phyloP scores from a whole-genome alignment of 2,888 invertebrate species.

The Argyresthia goedartella region DNA sequence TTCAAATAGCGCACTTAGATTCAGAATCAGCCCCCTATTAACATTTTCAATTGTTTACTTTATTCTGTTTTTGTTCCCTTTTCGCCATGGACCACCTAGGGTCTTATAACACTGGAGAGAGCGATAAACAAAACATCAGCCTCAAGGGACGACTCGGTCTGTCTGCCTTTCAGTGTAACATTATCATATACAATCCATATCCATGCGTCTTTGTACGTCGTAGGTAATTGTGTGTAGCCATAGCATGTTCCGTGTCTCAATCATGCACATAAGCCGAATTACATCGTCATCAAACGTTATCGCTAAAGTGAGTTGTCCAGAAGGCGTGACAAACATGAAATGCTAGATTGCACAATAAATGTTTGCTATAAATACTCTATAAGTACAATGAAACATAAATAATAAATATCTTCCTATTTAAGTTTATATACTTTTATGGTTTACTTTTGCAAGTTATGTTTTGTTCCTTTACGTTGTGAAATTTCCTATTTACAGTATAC shows the following conservation, averaged over 20 bases:
- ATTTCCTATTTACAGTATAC: conserved; percentile 62
- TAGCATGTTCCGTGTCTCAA: conserved; percentile 27
- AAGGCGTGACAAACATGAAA: too few species aligned
- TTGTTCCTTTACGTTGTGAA: conserved; percentile 23
- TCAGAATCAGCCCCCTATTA: not conserved
- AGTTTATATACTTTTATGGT: not conserved
- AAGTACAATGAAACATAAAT: too few species aligned
- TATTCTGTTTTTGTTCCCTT: conserved; percentile 49
- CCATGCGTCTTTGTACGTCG: conserved; percentile 41
- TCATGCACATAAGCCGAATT: not conserved
- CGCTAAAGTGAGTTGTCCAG: not conserved
- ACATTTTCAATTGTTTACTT: conserved; percentile 29
- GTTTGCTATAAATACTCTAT: too few species aligned
- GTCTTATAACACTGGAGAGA: conserved; percentile 66
- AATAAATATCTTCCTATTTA: too few species aligned
- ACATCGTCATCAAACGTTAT: not conserved
- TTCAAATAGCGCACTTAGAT: not conserved
- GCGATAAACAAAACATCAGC: conserved; percentile 66
- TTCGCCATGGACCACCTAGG: conserved; percentile 57
- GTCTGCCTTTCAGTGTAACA: conserved; percentile 43
- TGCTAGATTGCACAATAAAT: too few species aligned
- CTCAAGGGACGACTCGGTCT: conserved; percentile 64
- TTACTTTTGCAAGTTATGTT: not conserved
- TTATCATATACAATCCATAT: conserved; percentile 41
- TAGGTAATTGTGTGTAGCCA: conserved; percentile 41